phyloP scores from a whole-genome alignment of 1,140 invertebrate genomes.

The Cotesia typhae region DNA sequence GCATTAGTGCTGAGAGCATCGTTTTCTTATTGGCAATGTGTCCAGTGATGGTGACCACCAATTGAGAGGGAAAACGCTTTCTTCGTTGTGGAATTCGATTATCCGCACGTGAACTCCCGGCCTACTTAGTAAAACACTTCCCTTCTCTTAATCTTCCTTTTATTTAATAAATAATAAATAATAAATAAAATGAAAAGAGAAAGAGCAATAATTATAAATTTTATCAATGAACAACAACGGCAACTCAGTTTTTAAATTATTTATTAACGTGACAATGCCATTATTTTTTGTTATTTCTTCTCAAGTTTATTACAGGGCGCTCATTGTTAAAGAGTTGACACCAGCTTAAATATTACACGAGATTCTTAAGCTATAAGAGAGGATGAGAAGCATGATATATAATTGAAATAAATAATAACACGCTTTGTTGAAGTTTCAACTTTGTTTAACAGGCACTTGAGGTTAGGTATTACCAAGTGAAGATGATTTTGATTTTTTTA shows the following conservation, averaged over 20 bases:
- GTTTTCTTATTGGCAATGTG: conserved; percentile 14
- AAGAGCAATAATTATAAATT: background rate
- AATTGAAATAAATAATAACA: background rate
- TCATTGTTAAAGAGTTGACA: no score
- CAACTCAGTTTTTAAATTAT: no score
- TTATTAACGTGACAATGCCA: no score
- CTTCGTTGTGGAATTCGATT: conserved; percentile 45
- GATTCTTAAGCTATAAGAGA: no score
- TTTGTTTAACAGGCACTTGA: conserved; percentile 3
- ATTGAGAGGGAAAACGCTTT: conserved; percentile 46
- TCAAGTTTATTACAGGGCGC: no score
- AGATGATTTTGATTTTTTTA: background rate
- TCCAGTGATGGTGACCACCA: conserved; percentile 34
- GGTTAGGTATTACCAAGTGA: background rate
- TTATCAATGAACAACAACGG: background rate
- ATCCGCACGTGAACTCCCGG: conserved; percentile 45
- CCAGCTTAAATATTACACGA: no score
- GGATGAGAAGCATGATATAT: background rate
- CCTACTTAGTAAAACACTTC: conserved; percentile 41
- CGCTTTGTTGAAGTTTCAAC: background rate
- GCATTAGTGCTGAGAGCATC: conserved; percentile 1
- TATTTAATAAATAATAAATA: conserved; percentile 1
- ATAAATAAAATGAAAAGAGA: conserved; percentile 5
- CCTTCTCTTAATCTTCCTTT: conserved; percentile 15
- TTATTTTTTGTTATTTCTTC: no score